Evolutionary conservation across 23 tunicate genomes (phyloP), one percentile per base, ranked within the genome.

Genomic region (Corella eumyota): DNA sequence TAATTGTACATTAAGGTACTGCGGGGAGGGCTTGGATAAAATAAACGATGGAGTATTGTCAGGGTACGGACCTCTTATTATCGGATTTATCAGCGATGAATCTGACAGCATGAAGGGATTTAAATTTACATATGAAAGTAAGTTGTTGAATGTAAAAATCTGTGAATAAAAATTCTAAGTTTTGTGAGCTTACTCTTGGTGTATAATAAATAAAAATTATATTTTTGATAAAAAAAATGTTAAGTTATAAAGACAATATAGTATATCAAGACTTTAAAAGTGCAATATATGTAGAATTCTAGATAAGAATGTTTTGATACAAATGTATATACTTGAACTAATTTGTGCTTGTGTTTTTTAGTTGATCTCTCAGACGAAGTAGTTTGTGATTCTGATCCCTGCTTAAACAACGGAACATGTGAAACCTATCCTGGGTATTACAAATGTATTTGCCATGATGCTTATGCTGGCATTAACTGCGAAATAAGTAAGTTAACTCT

Each of bases 351-450:
- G n/a, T n/a, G n/a, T n/a, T n/a, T n/a, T n/a, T n/a, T n/a, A 86
- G 95, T 86, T 61, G 79, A 86, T 53, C 58, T 86, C 7, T 36
- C 57, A 30, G 95, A 85, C 4, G 79, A 79, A 0, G 96, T 78
- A 50, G 81, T 81, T 3, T 88, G 96, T 47, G 50, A 48, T 25
- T 88, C 96, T 20, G 61, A 79, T 11, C 96, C 96, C 25, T 88
- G 96, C 63, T 74, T 67, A 55, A 0, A 88, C 44, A 88, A 56
- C 21, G 88, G 73, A 17, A 53, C 50, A 23, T 88, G 96, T 49
- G 57, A 82, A 31, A 36, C 83, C 25, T 50, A 50, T 13, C 67
- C 78, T 19, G 78, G 66, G 2, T 78, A 88, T 49, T 88, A 88
- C 63, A 48, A 19, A 17, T 88, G 96, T 34, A 36, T 11, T 32